A percentile compares a stretch with the other conserved stretches of the same genome.
Conservation (phyloP, 2,888 invertebrate genomes). For the Brenthis hecate region DNA sequence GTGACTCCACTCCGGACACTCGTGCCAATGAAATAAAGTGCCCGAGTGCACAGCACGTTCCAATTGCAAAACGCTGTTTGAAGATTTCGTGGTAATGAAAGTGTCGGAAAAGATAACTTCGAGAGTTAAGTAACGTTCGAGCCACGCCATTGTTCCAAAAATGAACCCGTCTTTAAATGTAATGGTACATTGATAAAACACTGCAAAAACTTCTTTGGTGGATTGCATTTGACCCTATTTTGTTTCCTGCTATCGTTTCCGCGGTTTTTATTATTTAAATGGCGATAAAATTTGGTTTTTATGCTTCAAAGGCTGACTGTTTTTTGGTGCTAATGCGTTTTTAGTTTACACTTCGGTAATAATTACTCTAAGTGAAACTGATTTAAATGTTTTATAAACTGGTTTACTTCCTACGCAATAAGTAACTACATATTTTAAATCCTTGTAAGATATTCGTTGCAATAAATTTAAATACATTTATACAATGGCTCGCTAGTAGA, state of each 20-base stretch:
- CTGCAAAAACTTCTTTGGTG: conserved; percentile 27
- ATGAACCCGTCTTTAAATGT: conserved; percentile 28
- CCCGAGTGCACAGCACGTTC: conserved; percentile 75
- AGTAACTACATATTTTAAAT: conserved; percentile 17
- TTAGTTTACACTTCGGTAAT: conserved; percentile 13
- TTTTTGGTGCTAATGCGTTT: conserved; percentile 22
- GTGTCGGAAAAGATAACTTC: conserved; percentile 63
- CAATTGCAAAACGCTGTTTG: conserved; percentile 75
- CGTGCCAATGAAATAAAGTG: conserved; percentile 77
- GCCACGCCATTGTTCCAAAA: conserved; percentile 37
- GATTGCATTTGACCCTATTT: conserved; percentile 26
- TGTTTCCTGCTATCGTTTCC: conserved; percentile 7
- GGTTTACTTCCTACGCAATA: conserved; percentile 29
- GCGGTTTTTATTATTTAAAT: conserved; percentile 25
- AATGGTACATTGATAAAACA: conserved; percentile 32
- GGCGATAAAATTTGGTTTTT: conserved; percentile 22
- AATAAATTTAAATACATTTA: conserved; percentile 20
- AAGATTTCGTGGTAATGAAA: conserved; percentile 63
- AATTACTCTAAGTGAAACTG: conserved; percentile 20
- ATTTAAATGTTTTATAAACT: conserved; percentile 27
- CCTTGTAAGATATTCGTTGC: conserved; percentile 10
- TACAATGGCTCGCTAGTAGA: background rate
- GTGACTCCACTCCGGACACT: conserved; percentile 73
- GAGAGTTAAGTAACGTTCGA: conserved; percentile 33
- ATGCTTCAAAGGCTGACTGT: background rate